phyloP scores from a whole-genome alignment of 53 echinoderm and acorn worm species.

The Patiria pectinifera region DNA sequence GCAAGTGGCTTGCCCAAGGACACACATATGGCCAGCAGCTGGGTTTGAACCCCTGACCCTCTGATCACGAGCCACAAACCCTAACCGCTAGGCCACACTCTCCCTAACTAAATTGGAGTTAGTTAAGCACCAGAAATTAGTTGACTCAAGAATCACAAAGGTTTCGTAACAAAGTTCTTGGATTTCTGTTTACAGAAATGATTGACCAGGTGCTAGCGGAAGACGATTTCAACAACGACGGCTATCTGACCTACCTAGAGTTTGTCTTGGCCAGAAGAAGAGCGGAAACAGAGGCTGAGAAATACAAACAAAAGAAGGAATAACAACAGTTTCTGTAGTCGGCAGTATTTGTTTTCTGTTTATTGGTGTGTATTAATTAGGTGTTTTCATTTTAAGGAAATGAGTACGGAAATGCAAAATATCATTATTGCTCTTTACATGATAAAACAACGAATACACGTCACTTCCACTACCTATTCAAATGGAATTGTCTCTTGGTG shows the following conservation, averaged over 20 bases:
- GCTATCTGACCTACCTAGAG: slow-evolving; percentile 90
- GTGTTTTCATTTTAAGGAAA: too few relatives aligned
- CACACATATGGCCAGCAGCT: too few relatives aligned
- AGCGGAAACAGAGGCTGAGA: slow-evolving; percentile 32
- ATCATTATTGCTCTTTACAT: too few relatives aligned
- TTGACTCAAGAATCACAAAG: not conserved
- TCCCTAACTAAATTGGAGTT: too few relatives aligned
- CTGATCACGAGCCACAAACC: too few relatives aligned
- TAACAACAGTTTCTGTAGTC: not conserved
- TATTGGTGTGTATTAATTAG: not conserved
- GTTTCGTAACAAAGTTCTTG: not conserved
- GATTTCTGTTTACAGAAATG: slow-evolving; percentile 68
- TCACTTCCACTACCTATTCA: too few relatives aligned
- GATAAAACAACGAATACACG: too few relatives aligned
- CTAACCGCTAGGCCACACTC: too few relatives aligned
- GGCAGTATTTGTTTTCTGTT: not conserved
- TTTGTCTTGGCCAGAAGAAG: slow-evolving; percentile 86
- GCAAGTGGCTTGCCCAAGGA: too few relatives aligned
- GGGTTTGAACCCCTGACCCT: too few relatives aligned
- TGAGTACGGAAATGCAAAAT: too few relatives aligned
- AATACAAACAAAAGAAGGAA: not conserved
- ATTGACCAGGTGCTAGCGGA: slow-evolving; percentile 89
- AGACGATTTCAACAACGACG: slow-evolving; percentile 94
- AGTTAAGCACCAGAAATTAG: not conserved
- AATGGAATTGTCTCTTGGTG: too few relatives aligned